Evolutionary conservation across 2,113 vertebrate species (phyloP).

Genomic region (Perca fluviatilis): DNA sequence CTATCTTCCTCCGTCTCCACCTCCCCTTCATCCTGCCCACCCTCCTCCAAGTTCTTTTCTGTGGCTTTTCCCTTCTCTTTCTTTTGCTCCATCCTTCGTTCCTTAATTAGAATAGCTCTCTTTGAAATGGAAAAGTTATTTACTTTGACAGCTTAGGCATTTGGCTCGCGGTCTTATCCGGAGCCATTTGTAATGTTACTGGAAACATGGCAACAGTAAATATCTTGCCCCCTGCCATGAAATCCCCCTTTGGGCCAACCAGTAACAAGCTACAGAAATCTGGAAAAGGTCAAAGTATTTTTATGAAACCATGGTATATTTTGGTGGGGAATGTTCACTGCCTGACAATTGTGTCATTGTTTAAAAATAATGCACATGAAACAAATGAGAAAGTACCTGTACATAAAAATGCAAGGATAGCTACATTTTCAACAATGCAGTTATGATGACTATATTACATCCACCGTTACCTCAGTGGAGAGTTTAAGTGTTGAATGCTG

Average conservation of each 20-base stretch:
- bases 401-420: background rate
- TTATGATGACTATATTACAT: background rate
- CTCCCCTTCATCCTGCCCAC: constrained; percentile 42
- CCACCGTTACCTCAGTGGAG: background rate
- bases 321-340: constrained; percentile 13
- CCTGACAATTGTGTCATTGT: constrained; percentile 16
- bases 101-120: constrained; percentile 73
- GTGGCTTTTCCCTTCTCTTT: constrained; percentile 60
- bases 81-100: constrained; percentile 52
- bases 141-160: constrained; percentile 75
- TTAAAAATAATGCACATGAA: constrained; percentile 1
- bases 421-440: background rate
- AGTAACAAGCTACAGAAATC: constrained; percentile 63
- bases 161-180: constrained; percentile 69
- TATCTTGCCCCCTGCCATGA: constrained; percentile 64
- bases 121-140: constrained; percentile 81
- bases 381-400: background rate
- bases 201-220: constrained; percentile 76
- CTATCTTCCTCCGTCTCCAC: constrained; percentile 35
- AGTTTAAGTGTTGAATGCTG: background rate
- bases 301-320: constrained; percentile 5
- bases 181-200: constrained; percentile 71
- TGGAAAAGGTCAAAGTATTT: constrained; percentile 63
- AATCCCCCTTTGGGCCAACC: constrained; percentile 44
- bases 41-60: constrained; percentile 54